Base-by-base conservation (phyloP, 2,113 vertebrate genomes). In the Dascyllus trimaculatus region DNA sequence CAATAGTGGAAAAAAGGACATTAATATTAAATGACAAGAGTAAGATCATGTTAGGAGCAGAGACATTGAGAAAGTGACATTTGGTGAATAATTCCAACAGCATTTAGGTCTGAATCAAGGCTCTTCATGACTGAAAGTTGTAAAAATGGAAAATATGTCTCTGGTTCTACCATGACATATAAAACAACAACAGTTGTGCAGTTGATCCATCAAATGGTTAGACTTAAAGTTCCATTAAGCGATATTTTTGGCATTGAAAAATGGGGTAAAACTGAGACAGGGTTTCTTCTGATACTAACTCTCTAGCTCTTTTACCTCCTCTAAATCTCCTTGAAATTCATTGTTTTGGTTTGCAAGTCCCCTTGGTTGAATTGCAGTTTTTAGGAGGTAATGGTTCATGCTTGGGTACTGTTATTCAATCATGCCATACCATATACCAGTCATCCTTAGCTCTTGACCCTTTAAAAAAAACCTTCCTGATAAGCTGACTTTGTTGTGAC, bases 141-240 rank as follows among this genome's bases (percentile, higher is more conserved):
- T n/a, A 51, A 2, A 45, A 61, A 26, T 3, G 17, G 0, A 24
- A 66, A 38, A 32, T 0, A 45, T 78, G 73, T 84, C 76, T 87
- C 82, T 86, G 84, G 65, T 85, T 88, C 86, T 88, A 85, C 43
- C 82, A 62, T 84, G 80, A 19, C 19, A 10, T 15, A 60, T 35
- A 57, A 13, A 62, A 22, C 25, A 59, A 58, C 17, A 72, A 24
- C 11, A 68, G 15, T 57, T 7, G 63, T 25, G 71, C 10, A 75
- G 22, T 22, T 7, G 21, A 53, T 1, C 14, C 29, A 52, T 32
- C 19, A 49, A 38, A 35, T 0, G 10, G 11, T 58, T 35, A 11
- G 40, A 56, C 21, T 58, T 83, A 82, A 86, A 84, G 81, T 78
- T 77, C 9, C 81, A 89, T 82, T 84, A 86, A 80, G 60, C 35